A percentile compares a stretch with the other conserved stretches of the same genome.
Evolutionary conservation across 2,797 vertebrate species (phyloP).

Genomic region (Schizothorax lantsangensis): DNA sequence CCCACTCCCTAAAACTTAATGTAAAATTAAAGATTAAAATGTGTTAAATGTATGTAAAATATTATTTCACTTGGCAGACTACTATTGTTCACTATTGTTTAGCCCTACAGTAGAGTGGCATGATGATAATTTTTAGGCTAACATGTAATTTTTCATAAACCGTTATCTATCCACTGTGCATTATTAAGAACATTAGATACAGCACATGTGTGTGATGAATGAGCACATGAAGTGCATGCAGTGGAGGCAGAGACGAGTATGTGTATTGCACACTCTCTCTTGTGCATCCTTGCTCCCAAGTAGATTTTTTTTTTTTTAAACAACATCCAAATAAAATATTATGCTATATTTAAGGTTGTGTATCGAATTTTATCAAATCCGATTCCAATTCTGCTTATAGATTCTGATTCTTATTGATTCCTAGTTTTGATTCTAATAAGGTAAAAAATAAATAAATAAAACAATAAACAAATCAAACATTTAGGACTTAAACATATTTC

Average conservation of each 20-base stretch:
- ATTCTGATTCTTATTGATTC: not conserved
- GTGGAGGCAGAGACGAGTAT: not conserved
- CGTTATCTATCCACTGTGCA: not conserved
- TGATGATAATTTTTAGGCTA: not conserved
- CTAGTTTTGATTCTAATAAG: not conserved
- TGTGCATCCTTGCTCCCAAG: not conserved
- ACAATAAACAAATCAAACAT: not conserved
- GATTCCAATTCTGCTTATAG: not conserved
- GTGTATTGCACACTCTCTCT: not conserved
- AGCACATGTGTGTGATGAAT: not conserved
- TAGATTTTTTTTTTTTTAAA: not conserved
- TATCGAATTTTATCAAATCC: not conserved
- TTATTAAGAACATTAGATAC: not conserved
- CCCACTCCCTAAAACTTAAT: not conserved
- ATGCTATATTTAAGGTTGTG: not conserved
- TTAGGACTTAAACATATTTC: not conserved
- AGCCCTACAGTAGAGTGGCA: not conserved
- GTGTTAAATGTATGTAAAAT: not conserved
- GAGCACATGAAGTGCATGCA: not conserved
- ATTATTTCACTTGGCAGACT: not conserved
- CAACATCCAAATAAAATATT: not conserved
- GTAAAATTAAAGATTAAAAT: not conserved
- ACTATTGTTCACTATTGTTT: not conserved
- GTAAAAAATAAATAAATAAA: not conserved
- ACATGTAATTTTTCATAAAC: not conserved